Evolutionary conservation across 2,797 vertebrate genomes (phyloP), one percentile per base, ranked within the genome.

Genomic region (Falco cherrug): DNA sequence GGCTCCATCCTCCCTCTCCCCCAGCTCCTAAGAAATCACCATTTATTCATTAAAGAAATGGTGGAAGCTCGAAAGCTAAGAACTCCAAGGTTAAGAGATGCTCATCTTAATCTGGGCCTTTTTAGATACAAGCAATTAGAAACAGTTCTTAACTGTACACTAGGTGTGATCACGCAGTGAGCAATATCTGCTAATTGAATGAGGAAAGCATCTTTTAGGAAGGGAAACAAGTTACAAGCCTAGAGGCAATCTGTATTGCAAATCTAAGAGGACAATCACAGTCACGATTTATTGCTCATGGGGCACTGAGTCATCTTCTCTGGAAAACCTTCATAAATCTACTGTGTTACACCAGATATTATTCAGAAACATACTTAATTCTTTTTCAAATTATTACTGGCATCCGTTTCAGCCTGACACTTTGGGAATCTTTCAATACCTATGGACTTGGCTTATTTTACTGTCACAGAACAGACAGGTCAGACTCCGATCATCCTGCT

Each of bases 401-500:
- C 29, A 78, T 53, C 16, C 29, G 11, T 80, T 90, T 80, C 56
- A 95, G 31, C 20, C 39, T 53, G 31, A 45, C 20, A 15, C 28
- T 76, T 93, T 41, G 47, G 50, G 6, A 41, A 24, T 70, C 18
- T 80, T 76, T 33, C 82, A 63, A 16, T 56, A 24, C 31, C 26
- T 22, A 3, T 6, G 6, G n/a, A 61, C 29, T 20, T 59, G 9
- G 19, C 13, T 89, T 90, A 18, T 51, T 91, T 83, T 61, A 19
- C 1, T 0, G 56, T 61, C 41, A 17, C 9, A 24, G 37, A 75
- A 59, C 4, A 2, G 10, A 16, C 0, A 15, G 26, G 56, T 69
- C 48, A 64, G 45, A 63, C 5, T 73, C 8, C 9, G 39, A 3
- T 64, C 24, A 33, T 54, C 33, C 69, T 69, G 65, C 47, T 67